These are phyloP conservation scores for Myrmecobius fasciatus DNA, from an alignment of 2,113 vertebrate species.

Conservation along the genomic window DNA sequence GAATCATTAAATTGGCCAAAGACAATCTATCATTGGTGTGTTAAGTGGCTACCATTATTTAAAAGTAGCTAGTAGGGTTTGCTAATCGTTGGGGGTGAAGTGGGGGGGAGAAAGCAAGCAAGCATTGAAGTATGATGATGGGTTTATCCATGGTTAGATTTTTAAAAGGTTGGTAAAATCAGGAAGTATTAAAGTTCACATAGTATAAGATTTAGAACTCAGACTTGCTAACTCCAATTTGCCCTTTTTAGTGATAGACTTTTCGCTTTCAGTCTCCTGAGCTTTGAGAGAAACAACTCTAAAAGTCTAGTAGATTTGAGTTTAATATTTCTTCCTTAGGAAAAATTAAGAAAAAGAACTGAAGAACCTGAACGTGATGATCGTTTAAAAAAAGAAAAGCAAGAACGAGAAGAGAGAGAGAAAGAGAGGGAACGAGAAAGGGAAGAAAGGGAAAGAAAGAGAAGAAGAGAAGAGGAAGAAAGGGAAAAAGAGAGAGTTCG, in stretches of 20 bases:
- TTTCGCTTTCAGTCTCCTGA: neutral
- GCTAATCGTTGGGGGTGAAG: neutral
- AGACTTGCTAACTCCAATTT: neutral
- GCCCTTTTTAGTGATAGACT: neutral
- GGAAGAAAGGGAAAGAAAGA: slow-evolving; percentile 90
- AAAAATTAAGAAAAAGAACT: slow-evolving; percentile 89
- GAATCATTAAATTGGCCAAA: neutral
- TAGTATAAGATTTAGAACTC: neutral
- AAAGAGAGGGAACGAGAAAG: slow-evolving; percentile 89
- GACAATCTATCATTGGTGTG: neutral
- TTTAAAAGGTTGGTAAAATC: neutral
- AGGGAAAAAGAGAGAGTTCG: slow-evolving; percentile 88
- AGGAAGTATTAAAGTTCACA: neutral
- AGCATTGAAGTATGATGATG: neutral
- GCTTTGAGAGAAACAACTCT: neutral
- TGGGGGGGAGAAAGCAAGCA: neutral
- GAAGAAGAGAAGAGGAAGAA: slow-evolving; percentile 88
- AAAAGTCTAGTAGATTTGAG: neutral
- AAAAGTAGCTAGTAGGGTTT: neutral
- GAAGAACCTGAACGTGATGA: slow-evolving; percentile 94
- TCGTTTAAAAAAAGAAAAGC: slow-evolving; percentile 90
- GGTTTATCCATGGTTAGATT: neutral
- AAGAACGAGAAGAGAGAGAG: slow-evolving; percentile 87
- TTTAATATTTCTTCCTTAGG: slow-evolving; percentile 78
- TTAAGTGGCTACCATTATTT: neutral